These are phyloP conservation scores for Trachelus tabidus DNA, from an alignment of 2,888 invertebrate species.

Conservation along the genomic window DNA sequence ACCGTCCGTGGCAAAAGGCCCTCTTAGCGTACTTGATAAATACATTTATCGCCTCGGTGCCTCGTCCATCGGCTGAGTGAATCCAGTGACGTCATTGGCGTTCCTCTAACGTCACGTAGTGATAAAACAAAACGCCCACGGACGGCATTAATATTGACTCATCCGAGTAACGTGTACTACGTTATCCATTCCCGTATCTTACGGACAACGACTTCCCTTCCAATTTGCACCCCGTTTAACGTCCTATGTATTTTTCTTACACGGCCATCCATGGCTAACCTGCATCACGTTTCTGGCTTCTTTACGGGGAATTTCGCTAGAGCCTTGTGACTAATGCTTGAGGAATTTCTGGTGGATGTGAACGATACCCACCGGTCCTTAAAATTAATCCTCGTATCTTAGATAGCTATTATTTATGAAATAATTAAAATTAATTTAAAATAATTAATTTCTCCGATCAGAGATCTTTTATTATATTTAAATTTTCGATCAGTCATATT, in stretches of 20 bases:
- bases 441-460: not conserved
- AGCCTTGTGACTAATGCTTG: not conserved
- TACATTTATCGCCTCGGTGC: constrained; percentile 54
- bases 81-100: constrained; percentile 56
- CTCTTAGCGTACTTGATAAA: constrained; percentile 54
- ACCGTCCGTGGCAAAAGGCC: constrained; percentile 33
- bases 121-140: constrained; percentile 47
- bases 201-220: not conserved
- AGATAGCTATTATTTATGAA: not conserved
- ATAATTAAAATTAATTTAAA: not conserved
- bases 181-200: not conserved
- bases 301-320: not conserved
- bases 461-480: not conserved
- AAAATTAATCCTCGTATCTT: not conserved
- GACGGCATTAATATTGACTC: constrained; percentile 4
- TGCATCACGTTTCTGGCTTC: not conserved
- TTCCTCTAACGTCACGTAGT: constrained; percentile 49
- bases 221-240: not conserved
- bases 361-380: not conserved
- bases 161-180: not conserved
- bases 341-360: not conserved
- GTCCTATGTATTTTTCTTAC: not conserved
- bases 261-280: not conserved
- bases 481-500: not conserved
- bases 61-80: constrained; percentile 54